Evolutionary conservation across 2,797 vertebrate species (phyloP), one percentile per base, ranked within the genome.

Genomic region (Parauchenoglanis ngamensis): DNA sequence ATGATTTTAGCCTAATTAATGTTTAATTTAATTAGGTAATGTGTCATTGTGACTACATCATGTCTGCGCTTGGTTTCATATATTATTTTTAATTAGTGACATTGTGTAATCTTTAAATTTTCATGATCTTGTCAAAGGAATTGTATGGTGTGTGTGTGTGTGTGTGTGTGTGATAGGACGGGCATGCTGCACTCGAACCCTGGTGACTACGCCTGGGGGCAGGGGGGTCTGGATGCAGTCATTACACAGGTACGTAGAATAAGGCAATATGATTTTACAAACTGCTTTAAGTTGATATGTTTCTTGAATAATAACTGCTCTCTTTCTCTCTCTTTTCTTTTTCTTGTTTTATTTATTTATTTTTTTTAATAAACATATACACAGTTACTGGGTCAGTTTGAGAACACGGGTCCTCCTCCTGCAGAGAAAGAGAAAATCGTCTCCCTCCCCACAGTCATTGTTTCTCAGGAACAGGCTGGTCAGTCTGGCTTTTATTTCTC

Each of bases 121-220:
- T 25, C 31, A 40, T 44, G 4, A 63, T 65, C 68, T 49, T 31
- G 63, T 7, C 28, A 19, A 31, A 56, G 49, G 40, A 77, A 77
- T 1, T 73, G 21, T 73, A 4, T 44, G 12, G 70, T 73, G 70
- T 72, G 35, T 44, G 63, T 72, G 19, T 44, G 11, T 75, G 40
- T 52, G 49, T 54, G 25, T 76, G 49, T 28, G 7, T 67, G 40
- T 85, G 25, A 56, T 92, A 99, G 98, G 98, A 97, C 97, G 0
- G 98, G 98, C 84, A 98, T 99, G 97, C 93, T 99, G 94, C 98
- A 99, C 92, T 99, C 98, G 31, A 99, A 98, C 86, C 98, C 98
- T 0, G 98, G 97, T 31, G 98, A 99, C 90, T 99, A 99, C 0
- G 98, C 98, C 0, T 99, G 98, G 98, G 98, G 98, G 86, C 98